A percentile compares a stretch with the other conserved stretches of the same genome.
Conservation (phyloP, 2,113 vertebrate species). For the Hiodon alosoides region DNA sequence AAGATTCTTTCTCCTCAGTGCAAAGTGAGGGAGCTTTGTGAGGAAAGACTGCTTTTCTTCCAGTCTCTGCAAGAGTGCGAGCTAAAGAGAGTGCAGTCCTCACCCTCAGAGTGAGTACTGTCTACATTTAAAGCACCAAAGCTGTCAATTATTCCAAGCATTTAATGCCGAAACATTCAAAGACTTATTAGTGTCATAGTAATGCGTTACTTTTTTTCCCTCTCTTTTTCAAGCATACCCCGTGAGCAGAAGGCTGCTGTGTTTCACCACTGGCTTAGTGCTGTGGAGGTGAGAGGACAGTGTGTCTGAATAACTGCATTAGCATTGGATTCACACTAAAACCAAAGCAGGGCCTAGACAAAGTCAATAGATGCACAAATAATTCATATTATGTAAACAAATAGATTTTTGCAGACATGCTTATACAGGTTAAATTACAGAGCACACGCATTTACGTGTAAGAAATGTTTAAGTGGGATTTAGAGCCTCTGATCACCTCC, state of each 20-base stretch:
- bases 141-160: neutral
- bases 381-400: too few species aligned
- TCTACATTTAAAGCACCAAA: neutral
- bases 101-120: constrained; percentile 46
- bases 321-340: neutral
- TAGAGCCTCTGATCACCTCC: neutral
- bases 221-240: constrained; percentile 41
- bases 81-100: constrained; percentile 33
- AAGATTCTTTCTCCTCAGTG: constrained; percentile 36
- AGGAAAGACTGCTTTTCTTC: constrained; percentile 57
- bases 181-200: neutral
- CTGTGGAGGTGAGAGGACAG: constrained; percentile 62
- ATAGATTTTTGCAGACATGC: too few species aligned
- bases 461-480: too few species aligned
- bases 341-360: too few species aligned
- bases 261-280: constrained; percentile 70
- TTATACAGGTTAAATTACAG: too few species aligned
- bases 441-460: too few species aligned
- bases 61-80: constrained; percentile 58
- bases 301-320: neutral
- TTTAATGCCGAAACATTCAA: neutral
- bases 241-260: constrained; percentile 56
- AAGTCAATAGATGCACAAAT: too few species aligned
- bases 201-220: neutral
- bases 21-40: constrained; percentile 55